These are phyloP conservation scores for Drosophila kepulauana DNA, from an alignment of 1,140 invertebrate genomes.

Conservation along the genomic window DNA sequence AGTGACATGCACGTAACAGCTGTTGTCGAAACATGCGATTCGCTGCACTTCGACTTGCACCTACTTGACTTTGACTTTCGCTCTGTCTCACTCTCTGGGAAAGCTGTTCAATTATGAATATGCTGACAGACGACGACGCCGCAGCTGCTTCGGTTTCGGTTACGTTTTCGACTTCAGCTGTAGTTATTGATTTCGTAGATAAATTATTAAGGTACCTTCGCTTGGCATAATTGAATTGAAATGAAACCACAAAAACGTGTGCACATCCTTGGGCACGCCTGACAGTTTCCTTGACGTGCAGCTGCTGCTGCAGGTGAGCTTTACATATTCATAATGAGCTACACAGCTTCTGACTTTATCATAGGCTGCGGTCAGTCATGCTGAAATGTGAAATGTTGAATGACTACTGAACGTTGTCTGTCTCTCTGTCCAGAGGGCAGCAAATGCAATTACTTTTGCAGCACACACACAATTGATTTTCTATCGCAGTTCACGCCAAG, in stretches of 20 bases:
- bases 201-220: constrained; percentile 56
- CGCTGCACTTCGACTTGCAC: constrained; percentile 23
- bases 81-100: constrained; percentile 3
- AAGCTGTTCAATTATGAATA: constrained; percentile 32
- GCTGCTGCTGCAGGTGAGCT: constrained; percentile 10
- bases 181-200: constrained; percentile 62
- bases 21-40: not conserved
- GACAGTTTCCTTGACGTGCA: constrained; percentile 21
- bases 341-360: constrained; percentile 35
- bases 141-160: too few relatives aligned
- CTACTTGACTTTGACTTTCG: constrained; percentile 23
- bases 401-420: not conserved
- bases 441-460: constrained; percentile 69
- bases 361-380: constrained; percentile 27
- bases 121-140: constrained; percentile 18
- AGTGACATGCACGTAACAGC: not conserved
- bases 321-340: constrained; percentile 36
- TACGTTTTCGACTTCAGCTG: not conserved
- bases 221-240: constrained; percentile 61
- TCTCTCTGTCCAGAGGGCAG: constrained; percentile 31
- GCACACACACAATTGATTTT: constrained; percentile 72
- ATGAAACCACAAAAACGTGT: constrained; percentile 58
- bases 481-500: constrained; percentile 53
- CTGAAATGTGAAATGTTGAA: constrained; percentile 6
- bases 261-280: not conserved